phyloP scores from a whole-genome alignment of 2,113 vertebrate genomes.

The Passer montanus region DNA sequence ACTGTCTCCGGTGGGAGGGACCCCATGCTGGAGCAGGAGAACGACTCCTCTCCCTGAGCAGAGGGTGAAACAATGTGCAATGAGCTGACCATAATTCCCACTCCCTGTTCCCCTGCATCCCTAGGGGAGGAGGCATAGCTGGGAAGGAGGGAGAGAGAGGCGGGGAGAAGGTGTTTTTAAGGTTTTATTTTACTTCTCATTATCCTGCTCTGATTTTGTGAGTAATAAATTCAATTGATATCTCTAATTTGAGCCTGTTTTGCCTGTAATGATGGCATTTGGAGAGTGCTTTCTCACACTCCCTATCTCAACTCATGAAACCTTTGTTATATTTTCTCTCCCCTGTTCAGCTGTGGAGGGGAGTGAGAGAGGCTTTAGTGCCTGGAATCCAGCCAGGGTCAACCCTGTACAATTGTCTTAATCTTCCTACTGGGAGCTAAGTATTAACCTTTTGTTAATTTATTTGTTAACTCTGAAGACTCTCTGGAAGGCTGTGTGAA shows the following conservation, averaged over 20 bases:
- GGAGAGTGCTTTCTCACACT: background rate
- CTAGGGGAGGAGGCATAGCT: background rate
- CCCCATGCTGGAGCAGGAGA: background rate
- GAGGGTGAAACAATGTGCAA: background rate
- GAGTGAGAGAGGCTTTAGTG: background rate
- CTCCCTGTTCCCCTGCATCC: background rate
- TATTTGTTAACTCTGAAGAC: background rate
- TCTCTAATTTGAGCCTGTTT: background rate
- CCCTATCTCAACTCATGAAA: background rate
- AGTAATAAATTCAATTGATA: background rate
- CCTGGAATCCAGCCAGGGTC: background rate
- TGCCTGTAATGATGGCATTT: background rate
- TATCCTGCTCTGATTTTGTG: background rate
- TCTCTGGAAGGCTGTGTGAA: background rate
- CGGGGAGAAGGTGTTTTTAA: background rate
- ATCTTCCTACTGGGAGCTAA: background rate
- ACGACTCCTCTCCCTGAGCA: background rate
- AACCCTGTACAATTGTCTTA: background rate
- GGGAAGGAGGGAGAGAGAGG: background rate
- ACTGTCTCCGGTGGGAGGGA: fast-evolving
- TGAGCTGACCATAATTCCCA: background rate
- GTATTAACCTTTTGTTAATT: background rate
- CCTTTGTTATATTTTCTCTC: background rate
- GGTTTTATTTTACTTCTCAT: background rate
- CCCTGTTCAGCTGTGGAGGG: no score